Conservation (phyloP, 2,888 invertebrate genomes). For the Sussaba pulchella region DNA sequence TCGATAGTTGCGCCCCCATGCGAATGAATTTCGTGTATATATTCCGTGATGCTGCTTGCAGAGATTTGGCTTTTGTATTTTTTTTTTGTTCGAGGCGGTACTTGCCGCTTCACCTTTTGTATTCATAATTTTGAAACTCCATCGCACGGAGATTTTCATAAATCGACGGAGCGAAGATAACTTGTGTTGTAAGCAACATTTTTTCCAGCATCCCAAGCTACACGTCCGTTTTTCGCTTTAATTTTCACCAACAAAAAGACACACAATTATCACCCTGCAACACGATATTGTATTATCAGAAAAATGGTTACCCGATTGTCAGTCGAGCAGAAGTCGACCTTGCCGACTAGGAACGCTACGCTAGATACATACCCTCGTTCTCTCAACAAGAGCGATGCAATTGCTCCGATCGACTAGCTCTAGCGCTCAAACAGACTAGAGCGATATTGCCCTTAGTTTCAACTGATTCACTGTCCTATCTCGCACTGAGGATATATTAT, state of each 20-base stretch:
- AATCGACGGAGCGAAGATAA: slow-evolving; percentile 2
- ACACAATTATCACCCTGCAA: too few species aligned
- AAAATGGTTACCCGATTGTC: not conserved
- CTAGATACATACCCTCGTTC: too few species aligned
- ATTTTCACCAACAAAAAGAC: too few species aligned
- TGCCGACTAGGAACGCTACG: not conserved
- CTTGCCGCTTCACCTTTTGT: slow-evolving; percentile 5
- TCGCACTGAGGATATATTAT: slow-evolving; percentile 2
- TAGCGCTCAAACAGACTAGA: slow-evolving; percentile 16
- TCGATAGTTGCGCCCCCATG: not conserved
- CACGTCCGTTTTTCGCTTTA: too few species aligned
- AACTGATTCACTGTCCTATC: too few species aligned
- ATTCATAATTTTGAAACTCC: not conserved
- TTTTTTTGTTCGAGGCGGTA: not conserved
- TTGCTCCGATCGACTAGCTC: slow-evolving; percentile 31
- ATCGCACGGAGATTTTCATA: slow-evolving; percentile 1
- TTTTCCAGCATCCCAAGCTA: too few species aligned
- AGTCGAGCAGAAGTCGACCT: not conserved
- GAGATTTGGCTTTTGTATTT: not conserved
- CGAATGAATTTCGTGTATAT: too few species aligned
- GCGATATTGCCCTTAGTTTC: slow-evolving; percentile 3
- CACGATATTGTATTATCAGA: not conserved
- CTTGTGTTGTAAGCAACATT: not conserved
- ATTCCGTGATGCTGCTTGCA: not conserved
- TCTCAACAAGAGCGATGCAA: slow-evolving; percentile 16